Evolutionary conservation across 2,797 vertebrate species (phyloP), one percentile per base, ranked within the genome.

Genomic region (Xiphorhynchus erythropygius): DNA sequence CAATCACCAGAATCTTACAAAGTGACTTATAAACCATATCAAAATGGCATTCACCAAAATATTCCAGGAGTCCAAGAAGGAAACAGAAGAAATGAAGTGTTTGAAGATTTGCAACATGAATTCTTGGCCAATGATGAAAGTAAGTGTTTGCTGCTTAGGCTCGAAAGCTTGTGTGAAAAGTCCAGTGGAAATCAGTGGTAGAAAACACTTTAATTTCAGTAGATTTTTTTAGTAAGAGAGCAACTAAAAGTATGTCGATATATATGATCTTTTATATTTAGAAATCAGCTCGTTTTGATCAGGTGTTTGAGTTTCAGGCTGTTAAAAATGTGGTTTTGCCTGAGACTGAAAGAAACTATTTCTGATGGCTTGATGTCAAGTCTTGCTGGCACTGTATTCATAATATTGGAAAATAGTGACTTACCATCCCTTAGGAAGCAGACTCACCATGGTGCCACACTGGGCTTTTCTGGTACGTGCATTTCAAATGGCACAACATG

Each of bases 61-160:
- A 97, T 96, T 93, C 98, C 98, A 44, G 96, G 97, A 92, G 85
- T 97, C 9, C 96, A 94, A 35, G 98, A 98, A 49, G 75, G 85
- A 32, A 41, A 83, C 56, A 97, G 91, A 63, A 98, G 97, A 82
- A 98, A 98, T 37, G 98, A 97, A 87, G 93, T 96, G 12, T 98
- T 99, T 90, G 98, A 99, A 90, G 98, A 97, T 77, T 97, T 99
- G 83, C 99, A 99, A 30, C 98, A 94, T 90, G 98, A 99, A 39
- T 99, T 99, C 95, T 97, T 99, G 52, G 98, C 98, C 91, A 98
- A 94, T 11, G 97, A 97, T 84, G 98, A 98, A 90, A 97, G 99
- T 99, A 97, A 98, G 98, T 95, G 53, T 89, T 84, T 62, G 33
- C 32, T 74, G 21, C 32, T 91, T 60, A 79, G 30, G 18, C 25